Conservation (phyloP, 2,888 invertebrate genomes). For the Halocaridina rubra region DNA sequence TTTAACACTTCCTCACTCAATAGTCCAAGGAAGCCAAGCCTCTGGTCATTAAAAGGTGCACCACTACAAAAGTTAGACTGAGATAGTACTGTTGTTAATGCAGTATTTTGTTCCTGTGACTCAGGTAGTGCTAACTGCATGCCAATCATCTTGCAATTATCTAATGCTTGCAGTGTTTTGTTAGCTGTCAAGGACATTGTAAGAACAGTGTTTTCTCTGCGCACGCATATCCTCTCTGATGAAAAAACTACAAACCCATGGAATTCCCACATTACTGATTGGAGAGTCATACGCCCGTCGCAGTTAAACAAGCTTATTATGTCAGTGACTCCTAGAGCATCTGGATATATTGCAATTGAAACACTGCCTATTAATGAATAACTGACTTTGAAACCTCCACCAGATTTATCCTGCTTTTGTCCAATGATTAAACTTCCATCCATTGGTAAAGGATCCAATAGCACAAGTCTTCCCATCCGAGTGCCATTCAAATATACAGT, state of each 20-base stretch:
- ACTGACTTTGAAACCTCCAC: not conserved
- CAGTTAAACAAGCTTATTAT: not conserved
- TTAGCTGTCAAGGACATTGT: not conserved
- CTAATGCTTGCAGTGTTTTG: not conserved
- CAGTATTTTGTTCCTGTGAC: not conserved
- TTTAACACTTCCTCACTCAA: not conserved
- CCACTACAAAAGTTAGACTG: not conserved
- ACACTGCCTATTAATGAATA: not conserved
- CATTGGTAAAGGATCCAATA: not conserved
- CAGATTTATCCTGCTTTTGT: not conserved
- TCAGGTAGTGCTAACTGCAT: not conserved
- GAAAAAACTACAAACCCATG: not conserved
- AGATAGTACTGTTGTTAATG: not conserved
- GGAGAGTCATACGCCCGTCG: not conserved
- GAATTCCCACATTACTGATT: not conserved
- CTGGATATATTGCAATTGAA: not conserved
- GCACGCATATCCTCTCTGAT: not conserved
- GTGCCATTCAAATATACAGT: not conserved
- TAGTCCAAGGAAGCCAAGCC: not conserved
- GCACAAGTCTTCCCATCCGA: not conserved
- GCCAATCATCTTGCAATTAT: not conserved
- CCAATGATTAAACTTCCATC: not conserved
- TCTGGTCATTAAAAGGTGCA: not conserved
- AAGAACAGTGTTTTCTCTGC: not conserved
- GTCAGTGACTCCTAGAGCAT: not conserved